Base-by-base conservation (phyloP, 2,797 vertebrate genomes). In the Gymnocypris eckloni region DNA sequence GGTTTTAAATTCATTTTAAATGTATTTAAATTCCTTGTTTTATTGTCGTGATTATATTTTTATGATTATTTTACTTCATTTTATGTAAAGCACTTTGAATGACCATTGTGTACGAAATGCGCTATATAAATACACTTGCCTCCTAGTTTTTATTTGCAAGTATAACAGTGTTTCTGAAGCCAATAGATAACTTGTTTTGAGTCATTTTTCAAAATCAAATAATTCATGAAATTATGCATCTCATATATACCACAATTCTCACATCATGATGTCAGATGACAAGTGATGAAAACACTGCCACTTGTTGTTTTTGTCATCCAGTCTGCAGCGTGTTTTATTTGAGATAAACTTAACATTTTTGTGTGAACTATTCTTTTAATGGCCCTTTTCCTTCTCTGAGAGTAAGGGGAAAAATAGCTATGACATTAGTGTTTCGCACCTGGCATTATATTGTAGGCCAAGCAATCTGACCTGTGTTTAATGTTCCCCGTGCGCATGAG, bases 391-490 rank as follows among this genome's bases (percentile, higher is more conserved):
- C 9, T 85, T 61, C 41, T 64, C 16, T 77, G 4, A 70, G 39
- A 37, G 11, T 6, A 61, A 45, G 52, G 54, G 43, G 56, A 11
- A 25, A 79, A 28, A 37, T 22, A 16, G 33, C 61, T 67, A 39
- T 50, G 59, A 81, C 83, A 83, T 72, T 28, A 71, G 66, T 39
- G 11, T 73, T 82, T 83, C 22, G 86, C 79, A 80, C 84, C 67
- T 90, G 89, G 89, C 78, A 22, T 87, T 90, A 81, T 82, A 59
- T 86, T 39, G 83, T 79, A 83, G 67, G 83, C 83, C 89, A 87
- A 87, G 82, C 84, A 86, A 86, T 85, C 79, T 88, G 89, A 90
- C 89, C 89, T 86, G 87, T 88, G 87, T 85, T 90, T 90, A 90
- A 90, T 88, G 84, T 88, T 80, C 72, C 83, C 86, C 33, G 71